Evolutionary conservation across 2,888 invertebrate species (phyloP).

Genomic region (Lochmaea crataegi): DNA sequence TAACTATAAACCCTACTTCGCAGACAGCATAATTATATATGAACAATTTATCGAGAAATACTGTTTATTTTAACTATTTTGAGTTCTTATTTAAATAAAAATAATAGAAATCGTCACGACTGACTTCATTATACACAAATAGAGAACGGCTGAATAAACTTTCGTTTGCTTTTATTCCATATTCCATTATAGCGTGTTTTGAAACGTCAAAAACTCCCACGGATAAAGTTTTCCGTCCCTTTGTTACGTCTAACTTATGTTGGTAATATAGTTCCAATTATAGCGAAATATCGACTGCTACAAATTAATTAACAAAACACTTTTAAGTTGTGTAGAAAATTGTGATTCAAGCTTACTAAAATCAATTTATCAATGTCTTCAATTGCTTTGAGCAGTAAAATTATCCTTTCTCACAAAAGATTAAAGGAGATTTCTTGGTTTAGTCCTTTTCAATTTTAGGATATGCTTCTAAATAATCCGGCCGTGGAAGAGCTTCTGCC

Average conservation of each 20-base stretch:
- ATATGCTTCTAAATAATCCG: too few species aligned
- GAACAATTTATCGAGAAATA: too few species aligned
- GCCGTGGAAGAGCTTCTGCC: too few species aligned
- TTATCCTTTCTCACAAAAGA: too few species aligned
- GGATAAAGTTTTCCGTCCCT: neutral
- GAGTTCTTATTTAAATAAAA: neutral
- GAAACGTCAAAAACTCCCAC: neutral
- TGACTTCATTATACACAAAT: neutral
- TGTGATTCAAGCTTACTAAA: neutral
- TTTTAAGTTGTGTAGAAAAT: neutral
- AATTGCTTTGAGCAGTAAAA: too few species aligned
- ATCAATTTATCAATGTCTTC: too few species aligned
- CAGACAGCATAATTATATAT: neutral
- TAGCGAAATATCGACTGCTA: neutral
- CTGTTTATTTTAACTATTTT: too few species aligned
- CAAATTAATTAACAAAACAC: neutral
- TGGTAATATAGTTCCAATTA: neutral
- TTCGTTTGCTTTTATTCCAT: neutral
- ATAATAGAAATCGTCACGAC: neutral
- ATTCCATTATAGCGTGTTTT: neutral
- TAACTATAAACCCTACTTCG: too few species aligned
- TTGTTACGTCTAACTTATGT: neutral
- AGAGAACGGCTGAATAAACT: neutral
- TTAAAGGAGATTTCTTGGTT: too few species aligned
- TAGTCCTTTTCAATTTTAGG: too few species aligned